These are phyloP conservation scores for Elmis aenea DNA, from an alignment of 2,888 invertebrate genomes.

Conservation along the genomic window DNA sequence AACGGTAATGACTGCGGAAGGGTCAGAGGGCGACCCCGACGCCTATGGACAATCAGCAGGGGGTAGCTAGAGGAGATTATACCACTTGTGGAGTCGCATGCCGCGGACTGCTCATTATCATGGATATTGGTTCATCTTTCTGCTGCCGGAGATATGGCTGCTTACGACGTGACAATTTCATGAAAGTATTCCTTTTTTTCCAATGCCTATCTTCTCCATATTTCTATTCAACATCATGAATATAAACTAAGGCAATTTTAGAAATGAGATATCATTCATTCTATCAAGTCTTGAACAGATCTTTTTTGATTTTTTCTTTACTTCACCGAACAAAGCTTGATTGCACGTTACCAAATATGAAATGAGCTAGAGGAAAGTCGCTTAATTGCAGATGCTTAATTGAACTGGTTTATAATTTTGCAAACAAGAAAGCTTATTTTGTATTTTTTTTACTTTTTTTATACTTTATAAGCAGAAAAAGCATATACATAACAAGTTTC, in stretches of 20 bases:
- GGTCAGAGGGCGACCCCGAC: neutral
- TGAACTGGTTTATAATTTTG: too few relatives aligned
- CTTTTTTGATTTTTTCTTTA: too few relatives aligned
- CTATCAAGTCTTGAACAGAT: too few relatives aligned
- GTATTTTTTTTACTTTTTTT: too few relatives aligned
- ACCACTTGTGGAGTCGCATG: conserved; percentile 29
- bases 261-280: too few relatives aligned
- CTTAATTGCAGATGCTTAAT: too few relatives aligned
- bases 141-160: conserved; percentile 13
- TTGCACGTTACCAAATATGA: too few relatives aligned
- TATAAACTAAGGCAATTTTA: neutral
- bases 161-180: conserved; percentile 29
- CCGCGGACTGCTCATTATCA: conserved; percentile 29
- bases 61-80: conserved; percentile 7
- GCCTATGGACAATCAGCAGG: neutral
- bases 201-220: neutral
- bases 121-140: conserved; percentile 34
- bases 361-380: too few relatives aligned
- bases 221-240: neutral
- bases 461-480: too few relatives aligned
- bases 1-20: neutral
- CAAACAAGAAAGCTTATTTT: too few relatives aligned
- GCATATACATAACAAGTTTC: too few relatives aligned
- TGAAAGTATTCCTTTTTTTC: conserved; percentile 23
- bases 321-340: too few relatives aligned